Evolutionary conservation across 2,797 vertebrate species (phyloP).

Genomic region (Mormyrops attenuatus): DNA sequence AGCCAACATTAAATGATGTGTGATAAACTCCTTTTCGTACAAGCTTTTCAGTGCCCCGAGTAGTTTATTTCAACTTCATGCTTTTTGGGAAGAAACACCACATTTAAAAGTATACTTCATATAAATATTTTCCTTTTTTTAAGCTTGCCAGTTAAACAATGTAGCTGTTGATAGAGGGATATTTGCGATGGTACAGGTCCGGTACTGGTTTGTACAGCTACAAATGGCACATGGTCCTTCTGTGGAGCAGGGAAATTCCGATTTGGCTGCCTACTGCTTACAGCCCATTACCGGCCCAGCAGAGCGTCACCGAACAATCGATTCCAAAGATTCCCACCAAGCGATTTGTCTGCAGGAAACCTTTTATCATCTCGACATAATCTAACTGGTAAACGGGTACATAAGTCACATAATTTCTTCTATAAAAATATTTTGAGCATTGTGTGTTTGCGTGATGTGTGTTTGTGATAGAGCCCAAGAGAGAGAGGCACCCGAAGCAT

Average conservation of each 20-base stretch:
- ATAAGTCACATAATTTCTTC: neutral
- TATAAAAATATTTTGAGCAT: neutral
- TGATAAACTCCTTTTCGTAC: neutral
- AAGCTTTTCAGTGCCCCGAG: neutral
- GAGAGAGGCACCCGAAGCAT: no score
- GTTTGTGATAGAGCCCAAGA: no score
- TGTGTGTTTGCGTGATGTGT: neutral
- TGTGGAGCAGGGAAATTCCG: neutral
- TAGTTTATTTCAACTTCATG: neutral
- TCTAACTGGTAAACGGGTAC: neutral
- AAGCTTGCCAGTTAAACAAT: neutral
- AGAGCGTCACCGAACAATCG: neutral
- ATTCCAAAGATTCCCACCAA: neutral
- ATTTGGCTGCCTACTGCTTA: neutral
- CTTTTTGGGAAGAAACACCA: neutral
- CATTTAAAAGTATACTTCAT: neutral
- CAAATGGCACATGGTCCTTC: neutral
- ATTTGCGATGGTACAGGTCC: neutral
- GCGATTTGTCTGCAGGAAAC: neutral
- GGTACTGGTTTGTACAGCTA: neutral
- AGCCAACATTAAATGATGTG: neutral
- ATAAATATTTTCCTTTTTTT: neutral
- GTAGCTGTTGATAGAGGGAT: neutral
- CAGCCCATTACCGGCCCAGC: neutral
- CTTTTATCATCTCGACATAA: neutral